Base-by-base conservation (phyloP, 2,888 invertebrate genomes). In the Athalia circularis region DNA sequence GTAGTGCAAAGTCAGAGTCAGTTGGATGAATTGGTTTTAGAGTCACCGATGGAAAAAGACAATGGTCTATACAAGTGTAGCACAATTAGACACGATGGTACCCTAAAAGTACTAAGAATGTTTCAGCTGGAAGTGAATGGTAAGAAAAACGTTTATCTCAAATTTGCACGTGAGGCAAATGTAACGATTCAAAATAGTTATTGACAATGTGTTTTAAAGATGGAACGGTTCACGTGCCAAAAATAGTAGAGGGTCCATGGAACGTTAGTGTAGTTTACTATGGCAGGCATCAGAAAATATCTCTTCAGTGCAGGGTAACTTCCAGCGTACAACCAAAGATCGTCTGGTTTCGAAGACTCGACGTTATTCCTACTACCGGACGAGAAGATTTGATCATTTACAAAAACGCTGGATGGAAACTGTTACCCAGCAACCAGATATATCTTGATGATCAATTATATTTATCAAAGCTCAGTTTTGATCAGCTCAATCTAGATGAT, bases 391-490 rank as follows among this genome's bases (percentile, higher is more conserved):
- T 70, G 3, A 78, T 78, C 1, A 78, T 74, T 15, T 78, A 78
- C 50, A 29, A 74, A 7, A 57, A 65, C 45, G 72, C 74, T 45
- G 78, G 52, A 15, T 78, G 78, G 78, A 78, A 78, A 54, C 64
- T 78, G 78, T 57, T 78, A 15, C 78, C 78, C 48, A 78, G 78
- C 52, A 74, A 78, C 15, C 78, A 78, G 54, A 78, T 78, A 72
- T 54, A 78, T 48, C 61, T 78, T 13, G 78, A 74, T 43, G 48
- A 74, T 78, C 78, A 78, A 65, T 48, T 78, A 15, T 78, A 78
- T 57, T 78, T 78, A 52, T 78, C 78, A 5, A 78, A 78, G 64
- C 68, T 78, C n/a, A 78, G 74, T 74, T 78, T 78, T 29, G 78
- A 78, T 52, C 72, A 74, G 48, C 64, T 68, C 3, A 13, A 9